Evolutionary conservation across 37 sponge, comb jelly and placozoan genomes (phyloP).

Genomic region (Crambe crambe): DNA sequence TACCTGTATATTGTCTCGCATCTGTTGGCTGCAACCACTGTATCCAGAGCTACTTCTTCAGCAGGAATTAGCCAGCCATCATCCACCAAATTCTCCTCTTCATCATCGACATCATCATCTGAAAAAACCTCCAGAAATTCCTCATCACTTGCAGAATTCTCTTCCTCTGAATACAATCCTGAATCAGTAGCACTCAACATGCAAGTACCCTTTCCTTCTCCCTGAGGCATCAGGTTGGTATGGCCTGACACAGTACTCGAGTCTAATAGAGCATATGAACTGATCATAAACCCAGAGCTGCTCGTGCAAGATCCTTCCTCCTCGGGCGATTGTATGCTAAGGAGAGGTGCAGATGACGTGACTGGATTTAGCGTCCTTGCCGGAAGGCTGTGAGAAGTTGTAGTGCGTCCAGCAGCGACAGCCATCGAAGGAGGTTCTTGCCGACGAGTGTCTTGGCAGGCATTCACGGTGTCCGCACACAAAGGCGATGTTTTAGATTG

Average conservation of each 20-base stretch:
- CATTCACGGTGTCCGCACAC: neutral
- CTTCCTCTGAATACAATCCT: slow-evolving; percentile 12
- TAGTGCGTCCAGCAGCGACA: neutral
- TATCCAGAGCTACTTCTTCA: slow-evolving; percentile 29
- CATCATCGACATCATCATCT: slow-evolving; percentile 14
- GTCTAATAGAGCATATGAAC: no score
- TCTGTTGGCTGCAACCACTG: neutral
- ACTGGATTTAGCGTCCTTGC: neutral
- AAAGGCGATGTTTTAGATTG: no score
- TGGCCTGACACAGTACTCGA: no score
- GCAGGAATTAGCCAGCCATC: slow-evolving; percentile 41
- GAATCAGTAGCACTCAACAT: slow-evolving; percentile 11
- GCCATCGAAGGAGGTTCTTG: neutral
- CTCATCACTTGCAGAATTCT: slow-evolving; percentile 1
- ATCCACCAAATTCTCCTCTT: slow-evolving; percentile 18
- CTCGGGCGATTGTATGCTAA: neutral
- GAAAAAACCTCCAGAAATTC: slow-evolving; percentile 8
- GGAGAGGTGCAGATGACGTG: neutral
- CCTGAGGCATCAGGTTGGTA: neutral
- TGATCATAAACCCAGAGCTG: no score
- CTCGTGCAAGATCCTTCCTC: neutral
- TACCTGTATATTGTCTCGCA: slow-evolving; percentile 54
- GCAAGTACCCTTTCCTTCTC: neutral
- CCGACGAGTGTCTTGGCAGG: neutral
- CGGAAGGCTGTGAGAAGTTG: neutral